phyloP scores from a whole-genome alignment of 1,140 invertebrate species.

The Leptonema lineaticorne region DNA sequence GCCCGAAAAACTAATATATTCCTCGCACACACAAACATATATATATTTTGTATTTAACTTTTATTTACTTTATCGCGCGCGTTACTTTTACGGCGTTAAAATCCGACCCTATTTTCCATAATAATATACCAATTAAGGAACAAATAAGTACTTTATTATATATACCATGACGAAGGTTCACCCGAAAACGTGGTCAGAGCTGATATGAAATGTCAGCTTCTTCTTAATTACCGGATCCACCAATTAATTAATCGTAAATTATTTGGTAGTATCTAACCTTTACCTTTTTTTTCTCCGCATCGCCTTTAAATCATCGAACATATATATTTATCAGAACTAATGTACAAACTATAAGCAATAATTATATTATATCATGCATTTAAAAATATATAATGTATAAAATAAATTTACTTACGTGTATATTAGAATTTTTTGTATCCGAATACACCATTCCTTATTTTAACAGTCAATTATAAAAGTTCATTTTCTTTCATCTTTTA shows the following conservation, averaged over 20 bases:
- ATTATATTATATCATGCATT: no score
- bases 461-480: no score
- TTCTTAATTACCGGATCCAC: constrained; percentile 16
- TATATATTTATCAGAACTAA: not conserved
- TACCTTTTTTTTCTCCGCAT: not conserved
- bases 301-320: not conserved
- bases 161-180: constrained; percentile 6
- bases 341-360: no score
- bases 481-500: no score
- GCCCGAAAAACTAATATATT: no score
- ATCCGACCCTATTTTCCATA: not conserved
- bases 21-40: no score
- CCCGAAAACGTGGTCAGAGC: not conserved
- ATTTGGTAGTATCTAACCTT: not conserved
- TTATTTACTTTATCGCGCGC: no score
- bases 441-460: no score
- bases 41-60: no score
- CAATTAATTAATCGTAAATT: constrained; percentile 15
- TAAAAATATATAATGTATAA: not conserved
- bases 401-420: not conserved
- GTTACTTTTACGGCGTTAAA: no score
- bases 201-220: constrained; percentile 13
- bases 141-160: constrained; percentile 10
- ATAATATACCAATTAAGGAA: not conserved
- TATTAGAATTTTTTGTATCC: no score